phyloP scores from a whole-genome alignment of 2,888 invertebrate genomes.

The Patella ulyssiponensis region DNA sequence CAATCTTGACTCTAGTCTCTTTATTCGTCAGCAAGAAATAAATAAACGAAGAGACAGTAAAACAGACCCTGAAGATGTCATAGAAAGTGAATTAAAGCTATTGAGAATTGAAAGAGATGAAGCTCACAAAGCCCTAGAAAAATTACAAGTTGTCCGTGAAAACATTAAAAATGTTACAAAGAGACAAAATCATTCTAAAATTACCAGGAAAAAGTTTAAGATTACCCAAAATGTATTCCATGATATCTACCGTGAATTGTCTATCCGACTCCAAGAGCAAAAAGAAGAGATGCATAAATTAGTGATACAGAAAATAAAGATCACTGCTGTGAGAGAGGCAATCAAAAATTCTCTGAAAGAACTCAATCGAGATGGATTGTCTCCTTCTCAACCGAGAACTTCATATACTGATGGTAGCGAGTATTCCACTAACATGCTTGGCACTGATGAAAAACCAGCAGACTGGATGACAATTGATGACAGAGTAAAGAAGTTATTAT shows the following conservation, averaged over 20 bases:
- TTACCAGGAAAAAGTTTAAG: slow-evolving; percentile 35
- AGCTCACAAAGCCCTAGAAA: slow-evolving; percentile 40
- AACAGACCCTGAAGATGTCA: slow-evolving; percentile 17
- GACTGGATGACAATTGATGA: background rate
- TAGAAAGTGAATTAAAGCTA: slow-evolving; percentile 29
- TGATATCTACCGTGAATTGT: slow-evolving; percentile 55
- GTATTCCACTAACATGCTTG: slow-evolving; percentile 44
- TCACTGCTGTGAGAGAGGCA: slow-evolving; percentile 62
- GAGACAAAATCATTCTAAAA: slow-evolving; percentile 35
- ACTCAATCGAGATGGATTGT: slow-evolving; percentile 36
- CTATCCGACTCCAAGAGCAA: slow-evolving; percentile 40
- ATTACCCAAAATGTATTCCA: slow-evolving; percentile 49
- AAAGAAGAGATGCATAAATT: slow-evolving; percentile 50
- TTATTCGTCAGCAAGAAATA: slow-evolving; percentile 47
- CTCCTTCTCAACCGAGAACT: slow-evolving; percentile 2
- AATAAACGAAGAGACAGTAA: slow-evolving; percentile 40
- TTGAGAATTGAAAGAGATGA: slow-evolving; percentile 45
- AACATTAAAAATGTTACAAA: slow-evolving; percentile 55
- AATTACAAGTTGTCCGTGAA: slow-evolving; percentile 51
- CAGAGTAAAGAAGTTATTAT: background rate
- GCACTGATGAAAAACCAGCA: slow-evolving; percentile 13
- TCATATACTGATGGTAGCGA: slow-evolving; percentile 32
- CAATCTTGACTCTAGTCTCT: slow-evolving; percentile 42
- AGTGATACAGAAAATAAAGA: slow-evolving; percentile 55
- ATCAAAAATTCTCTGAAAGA: slow-evolving; percentile 45